phyloP scores from a whole-genome alignment of 2,797 vertebrate genomes.

The Oreochromis grahami region DNA sequence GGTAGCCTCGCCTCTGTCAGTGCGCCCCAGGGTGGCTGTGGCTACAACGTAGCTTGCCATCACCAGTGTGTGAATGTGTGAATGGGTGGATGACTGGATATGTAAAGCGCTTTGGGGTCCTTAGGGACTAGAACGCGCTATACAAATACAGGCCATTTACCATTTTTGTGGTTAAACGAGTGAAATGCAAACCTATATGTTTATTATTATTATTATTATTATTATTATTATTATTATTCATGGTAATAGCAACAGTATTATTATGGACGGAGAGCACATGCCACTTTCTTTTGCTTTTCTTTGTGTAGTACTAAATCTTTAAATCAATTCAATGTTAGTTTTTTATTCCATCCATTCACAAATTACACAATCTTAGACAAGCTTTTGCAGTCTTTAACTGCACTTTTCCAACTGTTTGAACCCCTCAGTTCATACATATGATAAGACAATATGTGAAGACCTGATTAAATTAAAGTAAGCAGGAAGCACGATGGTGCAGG shows the following conservation, averaged over 20 bases:
- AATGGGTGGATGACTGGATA: too few relatives aligned
- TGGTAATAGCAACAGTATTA: not conserved
- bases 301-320: not conserved
- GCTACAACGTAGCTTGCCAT: too few relatives aligned
- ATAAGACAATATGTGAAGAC: not conserved
- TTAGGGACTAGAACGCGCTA: too few relatives aligned
- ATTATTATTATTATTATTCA: not conserved
- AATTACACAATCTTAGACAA: not conserved
- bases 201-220: not conserved
- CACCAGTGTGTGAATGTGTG: too few relatives aligned
- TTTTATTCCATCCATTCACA: not conserved
- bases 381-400: not conserved
- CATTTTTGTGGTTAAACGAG: not conserved
- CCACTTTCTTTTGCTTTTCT: not conserved
- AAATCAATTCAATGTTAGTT: not conserved
- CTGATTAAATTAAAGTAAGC: not conserved
- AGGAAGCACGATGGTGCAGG: not conserved
- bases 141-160: too few relatives aligned
- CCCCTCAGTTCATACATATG: not conserved
- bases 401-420: accelerated
- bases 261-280: not conserved
- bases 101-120: too few relatives aligned
- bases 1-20: too few relatives aligned
- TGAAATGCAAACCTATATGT: not conserved
- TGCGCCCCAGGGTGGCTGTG: too few relatives aligned